Percentiles rank a stretch among this genome's conserved stretches.
Conservation (phyloP, 2,797 vertebrate genomes). For the Acridotheres tristis region DNA sequence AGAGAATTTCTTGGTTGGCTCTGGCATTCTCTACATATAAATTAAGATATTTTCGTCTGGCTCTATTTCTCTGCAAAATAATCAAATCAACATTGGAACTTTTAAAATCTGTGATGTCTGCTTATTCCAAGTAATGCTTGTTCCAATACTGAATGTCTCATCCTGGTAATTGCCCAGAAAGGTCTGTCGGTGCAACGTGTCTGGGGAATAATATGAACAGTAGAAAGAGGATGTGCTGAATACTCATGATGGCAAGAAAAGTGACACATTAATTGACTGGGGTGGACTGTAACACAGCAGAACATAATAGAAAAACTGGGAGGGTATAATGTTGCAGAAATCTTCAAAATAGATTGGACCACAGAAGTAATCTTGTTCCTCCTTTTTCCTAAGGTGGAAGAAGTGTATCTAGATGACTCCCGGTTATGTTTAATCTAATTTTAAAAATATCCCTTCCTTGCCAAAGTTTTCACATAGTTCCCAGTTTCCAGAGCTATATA, state of each 20-base stretch:
- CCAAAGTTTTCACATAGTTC: neutral
- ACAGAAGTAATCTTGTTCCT: neutral
- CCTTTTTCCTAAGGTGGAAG: neutral
- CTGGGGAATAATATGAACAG: neutral
- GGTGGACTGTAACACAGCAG: neutral
- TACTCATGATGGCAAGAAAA: neutral
- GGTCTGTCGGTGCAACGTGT: fast-evolving
- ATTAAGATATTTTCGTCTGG: neutral
- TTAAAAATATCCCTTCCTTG: neutral
- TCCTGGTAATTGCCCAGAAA: neutral
- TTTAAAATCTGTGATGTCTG: neutral
- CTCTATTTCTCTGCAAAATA: neutral
- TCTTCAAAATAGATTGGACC: neutral
- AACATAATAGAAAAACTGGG: neutral
- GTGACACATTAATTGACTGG: neutral
- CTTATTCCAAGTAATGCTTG: neutral
- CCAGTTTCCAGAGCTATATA: neutral
- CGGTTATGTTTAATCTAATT: neutral
- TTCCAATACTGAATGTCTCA: neutral
- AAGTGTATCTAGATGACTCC: neutral
- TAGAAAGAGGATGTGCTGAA: neutral
- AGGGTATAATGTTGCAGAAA: neutral
- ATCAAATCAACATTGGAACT: neutral
- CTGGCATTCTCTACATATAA: neutral
- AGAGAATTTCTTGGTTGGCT: neutral